Conservation (phyloP, 2,113 vertebrate species). For the Bos taurus region DNA sequence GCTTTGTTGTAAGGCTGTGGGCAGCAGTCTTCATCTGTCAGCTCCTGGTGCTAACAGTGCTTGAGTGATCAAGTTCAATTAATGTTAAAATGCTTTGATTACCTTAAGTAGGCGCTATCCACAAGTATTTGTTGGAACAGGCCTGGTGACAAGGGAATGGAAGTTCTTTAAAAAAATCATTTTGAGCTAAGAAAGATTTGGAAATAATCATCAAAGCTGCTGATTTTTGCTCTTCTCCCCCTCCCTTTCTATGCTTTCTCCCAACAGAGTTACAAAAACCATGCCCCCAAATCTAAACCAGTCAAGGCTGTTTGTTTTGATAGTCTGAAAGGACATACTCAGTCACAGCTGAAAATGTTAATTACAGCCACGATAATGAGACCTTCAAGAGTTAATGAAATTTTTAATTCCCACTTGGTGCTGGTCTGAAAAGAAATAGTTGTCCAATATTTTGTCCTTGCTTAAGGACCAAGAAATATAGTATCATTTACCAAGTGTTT, state of each 20-base stretch:
- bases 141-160: background rate
- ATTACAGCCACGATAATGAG: background rate
- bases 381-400: background rate
- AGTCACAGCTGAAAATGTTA: background rate
- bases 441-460: background rate
- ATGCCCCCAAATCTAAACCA: background rate
- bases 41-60: background rate
- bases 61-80: background rate
- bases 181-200: constrained; percentile 34
- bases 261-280: background rate
- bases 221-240: background rate
- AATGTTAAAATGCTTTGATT: background rate
- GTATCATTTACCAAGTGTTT: background rate
- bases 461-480: background rate
- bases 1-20: background rate
- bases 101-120: background rate
- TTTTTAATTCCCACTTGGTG: background rate
- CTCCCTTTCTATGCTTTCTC: background rate
- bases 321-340: background rate
- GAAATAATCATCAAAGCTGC: background rate
- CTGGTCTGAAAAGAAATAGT: background rate
- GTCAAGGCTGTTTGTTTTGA: background rate
- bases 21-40: background rate
- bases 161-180: background rate
- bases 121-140: background rate